Percentiles rank a stretch among this genome's conserved stretches.
phyloP scores from a whole-genome alignment of 2,888 invertebrate species.

The Coecobrya sp. region DNA sequence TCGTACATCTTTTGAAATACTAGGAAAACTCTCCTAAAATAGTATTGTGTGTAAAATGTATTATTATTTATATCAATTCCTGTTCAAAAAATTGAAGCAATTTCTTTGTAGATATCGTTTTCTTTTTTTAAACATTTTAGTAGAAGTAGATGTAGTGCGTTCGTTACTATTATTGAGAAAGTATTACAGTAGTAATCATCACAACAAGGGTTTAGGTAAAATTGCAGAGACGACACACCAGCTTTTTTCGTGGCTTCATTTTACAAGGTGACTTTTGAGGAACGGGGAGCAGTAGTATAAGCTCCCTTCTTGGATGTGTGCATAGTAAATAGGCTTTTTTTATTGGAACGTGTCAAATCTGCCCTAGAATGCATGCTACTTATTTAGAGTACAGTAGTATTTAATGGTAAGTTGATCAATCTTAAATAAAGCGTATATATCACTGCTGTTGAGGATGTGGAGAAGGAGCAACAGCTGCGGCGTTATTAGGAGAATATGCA shows the following conservation, averaged over 20 bases:
- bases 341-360: background rate
- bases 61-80: background rate
- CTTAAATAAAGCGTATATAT: conserved; percentile 70
- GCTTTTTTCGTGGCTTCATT: background rate
- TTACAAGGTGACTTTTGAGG: background rate
- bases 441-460: conserved; percentile 75
- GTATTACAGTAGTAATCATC: conserved; percentile 60
- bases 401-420: conserved; percentile 43
- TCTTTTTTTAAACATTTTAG: background rate
- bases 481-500: conserved; percentile 62
- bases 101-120: conserved; percentile 5
- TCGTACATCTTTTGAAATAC: background rate
- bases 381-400: background rate
- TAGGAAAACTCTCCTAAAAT: background rate
- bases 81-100: conserved; percentile 50
- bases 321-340: background rate
- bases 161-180: conserved; percentile 23
- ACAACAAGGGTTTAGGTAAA: conserved; percentile 57
- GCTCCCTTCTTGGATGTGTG: background rate
- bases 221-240: conserved; percentile 20
- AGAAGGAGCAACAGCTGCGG: conserved; percentile 64
- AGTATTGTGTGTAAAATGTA: conserved; percentile 12
- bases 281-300: background rate
- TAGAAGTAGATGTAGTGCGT: background rate
- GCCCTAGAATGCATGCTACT: conserved; percentile 33